These are phyloP conservation scores for Pterostichus niger DNA, from an alignment of 2,888 invertebrate genomes.

Conservation along the genomic window DNA sequence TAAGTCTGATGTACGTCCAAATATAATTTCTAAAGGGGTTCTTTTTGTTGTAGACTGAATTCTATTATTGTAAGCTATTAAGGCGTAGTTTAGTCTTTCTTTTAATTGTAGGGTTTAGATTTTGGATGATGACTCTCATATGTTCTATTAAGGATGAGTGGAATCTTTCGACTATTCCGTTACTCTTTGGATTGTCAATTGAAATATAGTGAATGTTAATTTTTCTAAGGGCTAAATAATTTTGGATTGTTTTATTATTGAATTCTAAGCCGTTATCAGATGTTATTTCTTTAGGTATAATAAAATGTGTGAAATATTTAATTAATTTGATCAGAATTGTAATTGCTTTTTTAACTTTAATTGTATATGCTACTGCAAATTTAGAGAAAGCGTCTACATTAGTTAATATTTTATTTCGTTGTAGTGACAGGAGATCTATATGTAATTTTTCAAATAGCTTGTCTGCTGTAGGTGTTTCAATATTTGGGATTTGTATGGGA, in stretches of 20 bases:
- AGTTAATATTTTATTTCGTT: conserved; percentile 68
- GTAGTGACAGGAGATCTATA: conserved; percentile 52
- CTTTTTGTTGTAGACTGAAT: neutral
- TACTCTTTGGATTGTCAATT: conserved; percentile 58
- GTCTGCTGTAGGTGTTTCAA: too few species aligned
- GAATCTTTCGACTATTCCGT: conserved; percentile 62
- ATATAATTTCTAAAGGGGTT: conserved; percentile 15
- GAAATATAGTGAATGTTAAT: conserved; percentile 64
- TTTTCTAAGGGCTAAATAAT: conserved; percentile 37
- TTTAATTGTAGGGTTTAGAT: conserved; percentile 14
- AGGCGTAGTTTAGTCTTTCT: conserved; percentile 33
- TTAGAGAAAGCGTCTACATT: conserved; percentile 69
- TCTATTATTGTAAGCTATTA: conserved; percentile 39
- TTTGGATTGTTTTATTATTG: conserved; percentile 46
- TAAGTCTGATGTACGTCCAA: neutral
- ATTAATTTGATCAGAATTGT: conserved; percentile 18
- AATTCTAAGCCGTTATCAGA: conserved; percentile 57
- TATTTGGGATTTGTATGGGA: conserved; percentile 63
- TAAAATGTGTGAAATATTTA: conserved; percentile 40
- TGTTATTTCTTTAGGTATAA: conserved; percentile 55
- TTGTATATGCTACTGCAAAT: conserved; percentile 67
- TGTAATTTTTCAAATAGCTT: too few species aligned
- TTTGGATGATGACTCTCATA: conserved; percentile 40
- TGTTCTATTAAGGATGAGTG: conserved; percentile 61
- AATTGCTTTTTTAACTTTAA: conserved; percentile 29